phyloP scores from a whole-genome alignment of 2,113 vertebrate genomes.

The Cephalopterus ornatus region DNA sequence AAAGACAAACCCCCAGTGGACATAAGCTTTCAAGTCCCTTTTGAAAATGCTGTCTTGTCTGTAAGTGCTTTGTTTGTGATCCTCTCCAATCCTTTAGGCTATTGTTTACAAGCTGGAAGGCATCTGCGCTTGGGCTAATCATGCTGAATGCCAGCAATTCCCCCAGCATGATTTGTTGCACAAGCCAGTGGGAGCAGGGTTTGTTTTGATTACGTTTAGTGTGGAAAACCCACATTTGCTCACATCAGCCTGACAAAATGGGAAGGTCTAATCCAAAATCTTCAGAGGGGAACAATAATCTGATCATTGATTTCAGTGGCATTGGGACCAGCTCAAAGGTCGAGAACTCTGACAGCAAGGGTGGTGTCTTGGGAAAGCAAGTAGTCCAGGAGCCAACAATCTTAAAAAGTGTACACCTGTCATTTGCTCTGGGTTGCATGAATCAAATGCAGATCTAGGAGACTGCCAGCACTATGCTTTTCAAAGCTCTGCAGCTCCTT shows the following conservation, averaged over 20 bases:
- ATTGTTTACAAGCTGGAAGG: constrained; percentile 60
- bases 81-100: constrained; percentile 62
- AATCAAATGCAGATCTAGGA: neutral
- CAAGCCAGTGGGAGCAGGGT: constrained; percentile 23
- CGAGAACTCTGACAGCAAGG: neutral
- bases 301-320: neutral
- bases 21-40: constrained; percentile 47
- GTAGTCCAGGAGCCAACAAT: neutral
- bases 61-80: constrained; percentile 65
- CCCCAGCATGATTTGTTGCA: constrained; percentile 54
- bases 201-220: constrained; percentile 48
- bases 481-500: neutral
- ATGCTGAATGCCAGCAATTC: constrained; percentile 48
- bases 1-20: constrained; percentile 59
- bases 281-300: neutral
- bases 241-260: neutral
- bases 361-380: neutral
- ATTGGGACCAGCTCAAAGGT: neutral
- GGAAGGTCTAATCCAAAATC: neutral
- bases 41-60: constrained; percentile 41
- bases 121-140: constrained; percentile 51
- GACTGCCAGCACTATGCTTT: neutral
- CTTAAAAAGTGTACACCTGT: neutral
- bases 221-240: constrained; percentile 11
- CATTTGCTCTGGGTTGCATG: neutral